Base-by-base conservation (phyloP, 2,888 invertebrate genomes). In the Serrognathus titanus region DNA sequence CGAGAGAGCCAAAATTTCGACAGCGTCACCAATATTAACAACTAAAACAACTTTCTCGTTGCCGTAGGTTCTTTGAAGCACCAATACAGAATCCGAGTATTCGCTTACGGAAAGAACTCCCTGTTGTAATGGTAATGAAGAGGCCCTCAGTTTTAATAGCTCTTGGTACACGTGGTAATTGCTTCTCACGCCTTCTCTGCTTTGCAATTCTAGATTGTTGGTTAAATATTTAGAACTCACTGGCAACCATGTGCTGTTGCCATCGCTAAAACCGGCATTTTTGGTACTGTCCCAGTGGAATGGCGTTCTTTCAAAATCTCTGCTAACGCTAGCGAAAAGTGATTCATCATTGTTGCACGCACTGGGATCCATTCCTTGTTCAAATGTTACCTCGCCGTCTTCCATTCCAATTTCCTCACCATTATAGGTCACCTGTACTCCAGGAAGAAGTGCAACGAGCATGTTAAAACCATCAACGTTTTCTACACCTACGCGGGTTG, bases 381-480 rank as follows among this genome's bases (percentile, higher is more conserved):
- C 74, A 66, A 72, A 82, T 0, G 79, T 78, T 10, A 85, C 82
- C 37, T 78, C 75, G 46, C 79, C 78, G 68, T 89, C 83, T 60
- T 79, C 72, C 85, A 89, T 86, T 0, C 87, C 90, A 48, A 92
- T 82, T 78, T 92, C 91, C 68, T 92, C 91, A 3, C 91, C 92
- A 80, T 95, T 91, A 71, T 96, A 96, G 0, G 92, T 89, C 7
- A 94, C 85, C 16, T 88, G 86, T 3, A 92, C 84, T 41, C 96
- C 96, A 1, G 94, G 94, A 52, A 96, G 78, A 12, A 94, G 81
- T 71, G 92, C 79, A 12, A 87, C 79, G 52, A 97, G 73, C 88
- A 94, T 92, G 71, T 92, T 90, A 69, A 94, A 82, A 55, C 83
- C 76, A 3, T 38, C 53, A 0, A 78, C 64, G 7, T 69, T 43